Evolutionary conservation across 1,140 invertebrate genomes (phyloP).

Genomic region (Mizuhopecten yessoensis): DNA sequence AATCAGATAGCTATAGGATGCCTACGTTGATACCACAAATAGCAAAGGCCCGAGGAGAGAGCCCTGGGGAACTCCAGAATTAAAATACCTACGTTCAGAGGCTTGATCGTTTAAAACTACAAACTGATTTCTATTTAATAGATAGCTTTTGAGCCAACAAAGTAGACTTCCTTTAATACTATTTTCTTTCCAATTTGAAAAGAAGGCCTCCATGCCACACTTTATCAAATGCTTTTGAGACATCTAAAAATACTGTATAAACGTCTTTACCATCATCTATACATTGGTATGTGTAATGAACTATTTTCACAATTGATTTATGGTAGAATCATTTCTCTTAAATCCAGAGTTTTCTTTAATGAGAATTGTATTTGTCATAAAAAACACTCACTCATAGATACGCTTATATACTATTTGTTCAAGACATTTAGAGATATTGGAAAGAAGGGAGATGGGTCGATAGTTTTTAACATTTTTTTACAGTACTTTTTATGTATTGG

Average conservation of each 20-base stretch:
- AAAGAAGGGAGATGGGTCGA: neutral
- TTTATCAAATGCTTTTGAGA: too few relatives aligned
- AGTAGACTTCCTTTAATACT: neutral
- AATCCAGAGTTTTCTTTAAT: conserved; percentile 36
- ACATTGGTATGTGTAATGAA: too few relatives aligned
- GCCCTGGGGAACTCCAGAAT: neutral
- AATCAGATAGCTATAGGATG: neutral
- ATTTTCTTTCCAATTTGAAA: too few relatives aligned
- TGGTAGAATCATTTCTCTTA: too few relatives aligned
- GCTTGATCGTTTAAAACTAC: neutral
- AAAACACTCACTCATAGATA: conserved; percentile 35
- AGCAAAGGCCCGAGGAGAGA: neutral
- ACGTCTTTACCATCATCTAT: too few relatives aligned
- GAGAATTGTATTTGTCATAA: neutral
- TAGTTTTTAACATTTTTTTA: neutral
- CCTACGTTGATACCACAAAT: neutral
- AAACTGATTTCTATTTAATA: conserved; percentile 5
- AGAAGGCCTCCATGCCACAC: too few relatives aligned
- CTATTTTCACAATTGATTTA: too few relatives aligned
- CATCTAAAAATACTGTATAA: too few relatives aligned
- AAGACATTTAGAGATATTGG: neutral
- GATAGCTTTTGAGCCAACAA: too few relatives aligned
- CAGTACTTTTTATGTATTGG: neutral
- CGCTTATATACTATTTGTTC: conserved; percentile 29
- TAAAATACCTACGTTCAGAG: neutral